phyloP scores from a whole-genome alignment of 2,113 vertebrate genomes.

The Casuarius casuarius region DNA sequence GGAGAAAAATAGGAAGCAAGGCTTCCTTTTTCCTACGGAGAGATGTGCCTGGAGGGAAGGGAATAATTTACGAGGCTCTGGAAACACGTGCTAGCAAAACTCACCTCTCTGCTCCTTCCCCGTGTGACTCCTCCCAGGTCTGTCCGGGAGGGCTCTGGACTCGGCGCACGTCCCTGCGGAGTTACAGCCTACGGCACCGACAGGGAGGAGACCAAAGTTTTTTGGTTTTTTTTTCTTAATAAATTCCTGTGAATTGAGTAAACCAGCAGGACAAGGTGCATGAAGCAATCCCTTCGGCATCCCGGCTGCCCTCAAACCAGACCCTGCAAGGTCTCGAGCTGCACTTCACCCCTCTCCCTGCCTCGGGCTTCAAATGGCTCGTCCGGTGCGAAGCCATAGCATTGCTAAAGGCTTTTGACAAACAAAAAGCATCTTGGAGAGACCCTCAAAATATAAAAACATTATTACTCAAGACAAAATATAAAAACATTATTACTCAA shows the following conservation, averaged over 20 bases:
- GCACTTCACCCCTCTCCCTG: neutral
- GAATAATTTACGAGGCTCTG: neutral
- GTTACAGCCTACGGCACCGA: too few relatives aligned
- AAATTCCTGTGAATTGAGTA: neutral
- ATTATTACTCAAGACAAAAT: neutral
- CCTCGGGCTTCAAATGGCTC: neutral
- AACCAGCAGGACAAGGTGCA: neutral
- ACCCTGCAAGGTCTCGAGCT: neutral
- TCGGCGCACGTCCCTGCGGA: too few relatives aligned
- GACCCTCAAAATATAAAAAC: neutral
- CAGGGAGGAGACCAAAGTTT: neutral
- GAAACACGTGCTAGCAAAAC: neutral
- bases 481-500: neutral
- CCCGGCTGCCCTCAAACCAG: accelerated
- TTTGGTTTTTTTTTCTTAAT: neutral
- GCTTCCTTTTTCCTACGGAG: neutral
- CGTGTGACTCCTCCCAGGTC: too few relatives aligned
- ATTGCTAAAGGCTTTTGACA: neutral
- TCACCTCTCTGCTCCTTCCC: neutral
- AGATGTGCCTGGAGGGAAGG: neutral
- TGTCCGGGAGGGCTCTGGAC: too few relatives aligned
- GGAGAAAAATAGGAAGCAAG: neutral
- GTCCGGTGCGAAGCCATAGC: neutral
- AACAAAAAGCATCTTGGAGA: neutral
- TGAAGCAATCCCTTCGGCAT: neutral